Evolutionary conservation across 2,888 invertebrate genomes (phyloP).

Genomic region (Periphyllus acericola): DNA sequence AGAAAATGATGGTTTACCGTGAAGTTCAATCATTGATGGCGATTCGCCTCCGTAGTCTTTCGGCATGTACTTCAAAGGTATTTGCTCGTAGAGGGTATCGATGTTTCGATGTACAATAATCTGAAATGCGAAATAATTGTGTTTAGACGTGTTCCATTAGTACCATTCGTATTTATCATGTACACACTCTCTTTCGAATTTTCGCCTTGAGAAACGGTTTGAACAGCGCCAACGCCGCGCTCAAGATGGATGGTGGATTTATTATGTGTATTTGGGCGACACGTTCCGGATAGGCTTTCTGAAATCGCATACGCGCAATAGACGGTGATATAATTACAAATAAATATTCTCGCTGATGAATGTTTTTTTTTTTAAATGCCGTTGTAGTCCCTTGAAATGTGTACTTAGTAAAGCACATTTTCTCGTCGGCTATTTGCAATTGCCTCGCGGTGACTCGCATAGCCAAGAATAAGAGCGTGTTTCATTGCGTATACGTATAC

Average conservation of each 20-base stretch:
- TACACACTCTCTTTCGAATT: constrained; percentile 78
- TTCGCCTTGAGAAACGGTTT: constrained; percentile 88
- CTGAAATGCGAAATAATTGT: constrained; percentile 61
- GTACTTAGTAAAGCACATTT: background rate
- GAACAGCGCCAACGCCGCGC: constrained; percentile 81
- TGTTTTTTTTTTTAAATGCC: background rate
- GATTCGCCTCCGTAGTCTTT: constrained; percentile 79
- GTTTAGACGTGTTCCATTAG: background rate
- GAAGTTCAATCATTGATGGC: constrained; percentile 64
- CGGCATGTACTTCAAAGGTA: constrained; percentile 82
- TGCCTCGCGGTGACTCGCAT: background rate
- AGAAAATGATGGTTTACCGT: constrained; percentile 65
- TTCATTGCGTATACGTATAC: too few species aligned
- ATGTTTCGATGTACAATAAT: constrained; percentile 79
- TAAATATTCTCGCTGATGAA: background rate
- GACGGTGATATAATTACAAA: background rate
- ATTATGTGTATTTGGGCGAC: constrained; percentile 86
- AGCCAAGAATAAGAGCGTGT: too few species aligned
- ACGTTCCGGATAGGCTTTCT: constrained; percentile 86
- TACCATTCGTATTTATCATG: background rate
- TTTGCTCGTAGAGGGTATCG: constrained; percentile 78
- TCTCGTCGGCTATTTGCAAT: background rate
- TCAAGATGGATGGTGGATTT: constrained; percentile 82
- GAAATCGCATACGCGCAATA: constrained; percentile 64
- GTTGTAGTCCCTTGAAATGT: too few species aligned